Evolutionary conservation across 2,113 vertebrate genomes (phyloP), one percentile per base, ranked within the genome.

Genomic region (Egretta garzetta): DNA sequence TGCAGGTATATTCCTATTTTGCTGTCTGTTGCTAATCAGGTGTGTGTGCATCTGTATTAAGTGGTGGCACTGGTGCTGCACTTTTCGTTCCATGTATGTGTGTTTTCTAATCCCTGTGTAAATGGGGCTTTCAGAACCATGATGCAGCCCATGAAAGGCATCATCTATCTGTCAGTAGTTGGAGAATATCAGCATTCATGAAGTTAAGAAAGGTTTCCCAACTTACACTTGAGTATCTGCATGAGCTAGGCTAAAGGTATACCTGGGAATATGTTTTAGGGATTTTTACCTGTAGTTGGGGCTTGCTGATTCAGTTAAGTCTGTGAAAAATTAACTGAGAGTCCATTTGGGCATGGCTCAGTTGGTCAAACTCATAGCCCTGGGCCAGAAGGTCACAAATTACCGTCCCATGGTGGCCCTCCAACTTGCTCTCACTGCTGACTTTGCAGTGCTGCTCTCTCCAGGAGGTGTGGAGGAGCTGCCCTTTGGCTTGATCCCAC

Each of bases 311-410:
- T 90, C 73, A 66, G 81, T 90, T 81, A 76, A 76, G 45, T 37
- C 74, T 55, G 64, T 89, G 67, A 88, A 95, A 93, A 94, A 94
- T 87, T 85, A 96, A 82, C 89, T 35, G 45, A 21, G 58, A 35
- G 45, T 80, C 74, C 39, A 39, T 90, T 82, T 86, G 70, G 32
- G 66, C 47, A 68, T 62, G 74, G 53, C 67, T 86, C 19, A 45
- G 17, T 76, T 96, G 80, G 53, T 88, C 64, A 95, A 12, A 93
- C 58, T 90, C 26, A 8, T 77, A 95, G 80, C 53, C 63, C 30
- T 62, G 22, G 74, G 74, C 87, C 71, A 80, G 70, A 64, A 73
- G 91, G 87, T 96, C 84, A 77, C 50, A 79, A 70, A 76, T 90
- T 88, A 32, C 37, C 67, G 47, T 71, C 45, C 58, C 0, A 0